A percentile compares a stretch with the other conserved stretches of the same genome.
phyloP scores from a whole-genome alignment of 2,888 invertebrate species.

The Hemithea aestivaria region DNA sequence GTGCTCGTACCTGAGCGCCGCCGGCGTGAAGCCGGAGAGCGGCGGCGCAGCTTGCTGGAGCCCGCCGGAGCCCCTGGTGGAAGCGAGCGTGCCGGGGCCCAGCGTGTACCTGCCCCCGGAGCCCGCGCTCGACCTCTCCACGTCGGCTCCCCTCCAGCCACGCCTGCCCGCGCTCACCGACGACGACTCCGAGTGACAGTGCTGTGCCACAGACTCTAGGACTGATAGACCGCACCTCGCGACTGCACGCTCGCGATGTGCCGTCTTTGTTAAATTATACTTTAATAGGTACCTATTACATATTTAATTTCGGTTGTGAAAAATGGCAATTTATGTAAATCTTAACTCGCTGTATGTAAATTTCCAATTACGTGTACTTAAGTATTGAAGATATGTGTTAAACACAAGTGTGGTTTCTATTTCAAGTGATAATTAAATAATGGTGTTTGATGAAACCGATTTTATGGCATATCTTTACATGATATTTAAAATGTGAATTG shows the following conservation, averaged over 20 bases:
- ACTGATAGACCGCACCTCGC: conserved; percentile 50
- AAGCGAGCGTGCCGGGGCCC: conserved; percentile 53
- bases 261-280: conserved; percentile 68
- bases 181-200: conserved; percentile 63
- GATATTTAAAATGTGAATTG: conserved; percentile 17
- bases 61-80: conserved; percentile 44
- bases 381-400: conserved; percentile 68
- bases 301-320: conserved; percentile 80
- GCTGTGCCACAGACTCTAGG: conserved; percentile 61
- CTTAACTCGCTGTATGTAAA: conserved; percentile 69
- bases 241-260: conserved; percentile 37
- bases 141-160: conserved; percentile 46
- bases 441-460: conserved; percentile 16
- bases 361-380: conserved; percentile 67
- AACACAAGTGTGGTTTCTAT: conserved; percentile 67
- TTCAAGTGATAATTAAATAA: conserved; percentile 56
- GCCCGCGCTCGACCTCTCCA: conserved; percentile 62
- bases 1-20: conserved; percentile 70
- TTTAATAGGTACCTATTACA: conserved; percentile 66
- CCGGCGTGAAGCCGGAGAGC: conserved; percentile 50
- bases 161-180: conserved; percentile 35
- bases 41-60: conserved; percentile 61
- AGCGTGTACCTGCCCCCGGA: conserved; percentile 39
- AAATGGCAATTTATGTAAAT: conserved; percentile 76
- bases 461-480: conserved; percentile 54